Base-by-base conservation (phyloP, 2,797 vertebrate genomes). In the Phaenicophaeus curvirostris region DNA sequence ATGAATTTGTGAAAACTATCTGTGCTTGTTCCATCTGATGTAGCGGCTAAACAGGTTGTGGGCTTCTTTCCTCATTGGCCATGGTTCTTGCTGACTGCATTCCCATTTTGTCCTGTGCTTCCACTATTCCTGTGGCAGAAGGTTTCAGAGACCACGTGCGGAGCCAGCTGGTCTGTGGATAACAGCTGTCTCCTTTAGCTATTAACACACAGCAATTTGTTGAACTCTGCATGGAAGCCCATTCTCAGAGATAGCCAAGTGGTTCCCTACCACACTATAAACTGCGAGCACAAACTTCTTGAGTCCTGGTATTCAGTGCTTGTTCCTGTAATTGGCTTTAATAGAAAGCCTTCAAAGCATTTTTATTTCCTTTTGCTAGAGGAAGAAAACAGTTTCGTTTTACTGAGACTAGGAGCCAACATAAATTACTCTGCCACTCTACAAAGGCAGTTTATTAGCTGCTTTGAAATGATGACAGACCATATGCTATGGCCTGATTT, bases 341-440 rank as follows among this genome's bases (percentile, higher is more conserved):
- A 81, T 79, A 73, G 44, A 79, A 91, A 88, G 63, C 73, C 57
- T 90, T 94, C 89, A 78, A 89, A 95, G 71, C 67, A 48, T 90
- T 94, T 97, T 96, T 93, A 95, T 93, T 53, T 91, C 39, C 55
- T 69, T 8, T 82, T 94, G 79, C 85, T 80, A 91, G 90, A 84
- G 51, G 69, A 94, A 46, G 31, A 83, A 91, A 95, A 55, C 17
- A 44, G 27, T 91, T 91, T 81, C 28, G 85, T 85, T 87, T 73
- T 61, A 59, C 39, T 50, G 65, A 85, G 67, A 50, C 66, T 72
- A 90, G 39, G 59, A 93, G 63, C 73, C 69, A 86, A 63, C 54
- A 58, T 33, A 71, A 91, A 91, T 84, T 90, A 61, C 51, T 79
- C 57, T 62, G 63, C 39, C 15, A 50, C 67, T 92, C 58, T 88